Evolutionary conservation across 2,888 invertebrate genomes (phyloP), one percentile per base, ranked within the genome.

Genomic region (Mactromeris polynyma): DNA sequence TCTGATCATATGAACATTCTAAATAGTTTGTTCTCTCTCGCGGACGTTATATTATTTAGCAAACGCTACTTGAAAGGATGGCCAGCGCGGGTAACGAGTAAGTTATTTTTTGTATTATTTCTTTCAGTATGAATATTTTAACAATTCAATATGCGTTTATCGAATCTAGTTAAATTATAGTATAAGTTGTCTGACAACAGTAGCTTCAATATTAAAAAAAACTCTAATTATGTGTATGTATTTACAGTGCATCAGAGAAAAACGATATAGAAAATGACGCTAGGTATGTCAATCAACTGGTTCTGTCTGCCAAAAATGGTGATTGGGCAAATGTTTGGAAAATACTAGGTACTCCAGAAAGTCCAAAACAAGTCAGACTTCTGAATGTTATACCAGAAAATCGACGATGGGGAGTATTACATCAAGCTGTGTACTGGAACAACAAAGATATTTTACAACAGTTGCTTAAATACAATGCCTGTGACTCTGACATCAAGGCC

Each of bases 341-440:
- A 17, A 91, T 93, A 26, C 31, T 93, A 0, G 91, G 92, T 19
- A 78, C 85, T 14, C 91, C 91, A 3, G 83, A 83, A 9, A 64
- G 80, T 17, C 93, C 89, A n/a, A 51, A 38, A 31, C 89, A 89
- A 42, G 69, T 84, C 17, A 89, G 84, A n/a, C 73, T 92, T 3
- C 81, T 92, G 7, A 93, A 93, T 80, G 79, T 86, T 17, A 91
- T 92, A 36, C 93, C 93, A 36, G 92, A 92, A 80, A 89, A 90
- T 58, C 87, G 92, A 36, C 83, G 92, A 31, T 93, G 93, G 93
- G 90, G 92, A 19, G 64, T 93, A 0, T n/a, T 93, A 19, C 92
- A 93, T 40, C 93, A 93, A 54, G 90, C 91, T 2, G 91, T 93
- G 0, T 93, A 88, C 77, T 91, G 89, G 90, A 89, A 91, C 26